Base-by-base conservation (phyloP, 2,797 vertebrate species). In the Acanthurus leucopareius region DNA sequence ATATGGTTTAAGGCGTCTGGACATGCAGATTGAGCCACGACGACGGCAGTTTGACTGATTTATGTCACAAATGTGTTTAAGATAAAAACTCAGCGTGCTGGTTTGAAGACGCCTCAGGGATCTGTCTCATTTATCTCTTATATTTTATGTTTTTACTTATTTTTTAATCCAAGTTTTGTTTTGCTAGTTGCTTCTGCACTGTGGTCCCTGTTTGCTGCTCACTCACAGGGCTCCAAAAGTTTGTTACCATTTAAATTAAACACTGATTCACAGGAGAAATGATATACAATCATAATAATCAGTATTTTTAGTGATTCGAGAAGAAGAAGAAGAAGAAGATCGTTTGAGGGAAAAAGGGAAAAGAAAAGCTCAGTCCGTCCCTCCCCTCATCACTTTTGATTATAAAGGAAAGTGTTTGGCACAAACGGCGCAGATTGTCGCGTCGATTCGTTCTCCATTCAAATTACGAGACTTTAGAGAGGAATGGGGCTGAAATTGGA, bases 401-500 rank as follows among this genome's bases (percentile, higher is more conserved):
- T 40, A 74, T 35, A 74, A 78, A 57, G 66, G n/a, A 60, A 28
- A 80, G 40, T 19, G 3, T 38, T 47, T n/a, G 60, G 38, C 22
- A 56, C 40, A 38, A 58, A 53, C 13, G 22, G 64, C 45, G 45
- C 62, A 68, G 38, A 71, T 35, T 71, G 72, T 76, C 16, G 52
- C 62, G 10, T 40, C 49, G 17, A 82, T 75, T 73, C 17, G 22
- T 76, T 38, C 45, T n/a, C 15, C 69, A 76, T 62, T 59, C 59
- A 82, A 73, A 70, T 75, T 13, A 47, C 32, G 32, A 62, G 63
- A 57, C 1, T 61, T 53, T 53, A 56, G 51, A 73, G 59, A 22
- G 22, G 25, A 48, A 49, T 65, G 10, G 19, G 69, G 64, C 54
- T 6, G 59, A 52, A 63, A 20, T 32, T 1, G 2, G 32, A 69